A percentile compares a stretch with the other conserved stretches of the same genome.
Evolutionary conservation across 2,797 vertebrate genomes (phyloP).

Genomic region (Notolepis coatsorum): DNA sequence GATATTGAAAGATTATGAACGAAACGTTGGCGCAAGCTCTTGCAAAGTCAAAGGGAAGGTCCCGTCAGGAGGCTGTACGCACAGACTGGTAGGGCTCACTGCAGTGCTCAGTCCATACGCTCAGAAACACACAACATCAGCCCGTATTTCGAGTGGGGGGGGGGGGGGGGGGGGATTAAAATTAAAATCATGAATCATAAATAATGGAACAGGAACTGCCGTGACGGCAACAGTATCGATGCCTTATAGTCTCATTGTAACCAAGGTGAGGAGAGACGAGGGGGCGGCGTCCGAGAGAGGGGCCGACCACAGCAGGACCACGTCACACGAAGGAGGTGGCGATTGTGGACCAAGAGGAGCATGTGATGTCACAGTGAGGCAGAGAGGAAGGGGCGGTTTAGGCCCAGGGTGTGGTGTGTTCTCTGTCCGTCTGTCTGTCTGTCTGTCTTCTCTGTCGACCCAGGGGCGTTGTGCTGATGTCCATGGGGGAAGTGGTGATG

Average conservation of each 20-base stretch:
- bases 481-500: slow-evolving; percentile 30
- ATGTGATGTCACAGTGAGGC: slow-evolving; percentile 70
- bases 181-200: slow-evolving; percentile 43
- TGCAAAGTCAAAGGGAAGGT: slow-evolving; percentile 15
- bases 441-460: slow-evolving; percentile 24
- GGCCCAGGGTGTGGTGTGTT: slow-evolving; percentile 26
- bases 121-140: slow-evolving; percentile 41
- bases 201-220: slow-evolving; percentile 48
- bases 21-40: slow-evolving; percentile 27
- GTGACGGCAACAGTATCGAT: slow-evolving; percentile 30
- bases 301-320: slow-evolving; percentile 2
- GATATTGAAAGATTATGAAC: slow-evolving; percentile 24
- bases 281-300: background rate
- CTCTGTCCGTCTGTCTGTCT: background rate
- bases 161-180: background rate
- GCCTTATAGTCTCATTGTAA: slow-evolving; percentile 17
- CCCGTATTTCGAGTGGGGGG: slow-evolving; percentile 56
- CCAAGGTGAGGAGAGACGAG: background rate
- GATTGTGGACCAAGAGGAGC: slow-evolving; percentile 35
- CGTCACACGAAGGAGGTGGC: slow-evolving; percentile 26
- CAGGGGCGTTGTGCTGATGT: too few relatives aligned
- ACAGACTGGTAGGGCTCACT: slow-evolving; percentile 22
- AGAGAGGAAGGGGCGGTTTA: slow-evolving; percentile 52
- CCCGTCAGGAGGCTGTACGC: background rate
- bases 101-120: slow-evolving; percentile 36